Evolutionary conservation across 2,113 vertebrate species (phyloP).

Genomic region (Peromyscus polionotus): DNA sequence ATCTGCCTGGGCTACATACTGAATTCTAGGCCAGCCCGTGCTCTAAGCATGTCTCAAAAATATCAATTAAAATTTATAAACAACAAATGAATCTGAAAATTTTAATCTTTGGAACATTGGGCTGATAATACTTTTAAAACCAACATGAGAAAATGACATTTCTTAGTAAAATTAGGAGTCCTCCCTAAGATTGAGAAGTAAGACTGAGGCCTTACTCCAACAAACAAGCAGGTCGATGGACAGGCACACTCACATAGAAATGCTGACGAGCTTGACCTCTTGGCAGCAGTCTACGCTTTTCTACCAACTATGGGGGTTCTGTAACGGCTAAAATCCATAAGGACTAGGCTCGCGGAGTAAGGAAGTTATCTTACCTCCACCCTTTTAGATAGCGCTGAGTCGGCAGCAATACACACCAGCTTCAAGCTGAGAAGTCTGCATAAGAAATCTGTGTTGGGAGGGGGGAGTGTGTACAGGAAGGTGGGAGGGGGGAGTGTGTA

Average conservation of each 20-base stretch:
- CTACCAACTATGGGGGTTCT: constrained; percentile 37
- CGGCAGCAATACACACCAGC: constrained; percentile 21
- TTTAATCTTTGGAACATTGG: constrained; percentile 52
- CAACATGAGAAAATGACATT: constrained; percentile 40
- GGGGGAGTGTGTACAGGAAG: no score
- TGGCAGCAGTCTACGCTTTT: background rate
- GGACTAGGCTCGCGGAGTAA: constrained; percentile 16
- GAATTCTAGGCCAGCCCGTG: background rate
- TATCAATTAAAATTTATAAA: background rate
- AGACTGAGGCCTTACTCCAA: background rate
- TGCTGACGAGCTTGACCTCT: no score
- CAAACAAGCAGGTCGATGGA: no score
- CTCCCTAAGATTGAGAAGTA: background rate
- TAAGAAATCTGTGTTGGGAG: constrained; percentile 38
- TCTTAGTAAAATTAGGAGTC: constrained; percentile 50
- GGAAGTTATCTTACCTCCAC: constrained; percentile 53
- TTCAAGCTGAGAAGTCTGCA: constrained; percentile 32
- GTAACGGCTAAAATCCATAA: constrained; percentile 43
- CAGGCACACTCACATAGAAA: no score
- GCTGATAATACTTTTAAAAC: constrained; percentile 32
- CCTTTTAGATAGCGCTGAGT: constrained; percentile 8
- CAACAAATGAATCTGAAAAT: constrained; percentile 3
- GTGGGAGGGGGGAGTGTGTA: no score
- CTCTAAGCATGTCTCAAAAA: background rate
- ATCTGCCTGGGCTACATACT: background rate